These are phyloP conservation scores for Acrocyrtus sp. DNA, from an alignment of 2,888 invertebrate species.

Conservation along the genomic window DNA sequence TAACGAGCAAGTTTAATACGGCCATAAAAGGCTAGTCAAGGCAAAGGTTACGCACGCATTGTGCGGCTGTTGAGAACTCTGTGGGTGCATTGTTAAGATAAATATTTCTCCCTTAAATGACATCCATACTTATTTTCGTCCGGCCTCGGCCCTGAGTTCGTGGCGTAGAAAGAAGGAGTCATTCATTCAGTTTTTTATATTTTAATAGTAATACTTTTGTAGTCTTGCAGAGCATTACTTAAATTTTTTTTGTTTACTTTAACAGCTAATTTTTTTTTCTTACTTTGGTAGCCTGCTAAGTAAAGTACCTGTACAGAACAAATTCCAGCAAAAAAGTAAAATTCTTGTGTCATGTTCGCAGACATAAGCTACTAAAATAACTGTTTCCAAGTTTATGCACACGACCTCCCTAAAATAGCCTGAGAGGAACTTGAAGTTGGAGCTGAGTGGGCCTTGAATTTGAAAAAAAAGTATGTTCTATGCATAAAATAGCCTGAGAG, in stretches of 20 bases:
- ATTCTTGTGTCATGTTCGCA: no score
- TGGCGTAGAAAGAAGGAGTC: slow-evolving; percentile 18
- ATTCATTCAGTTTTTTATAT: no score
- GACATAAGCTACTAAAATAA: no score
- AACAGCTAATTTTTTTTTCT: no score
- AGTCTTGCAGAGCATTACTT: no score
- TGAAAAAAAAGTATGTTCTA: background rate
- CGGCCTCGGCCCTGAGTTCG: slow-evolving; percentile 37
- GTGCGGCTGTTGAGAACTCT: background rate
- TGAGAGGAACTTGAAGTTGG: background rate
- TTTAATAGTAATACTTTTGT: no score
- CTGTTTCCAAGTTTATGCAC: no score
- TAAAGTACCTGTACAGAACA: no score
- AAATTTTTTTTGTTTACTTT: no score
- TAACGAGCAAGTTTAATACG: background rate
- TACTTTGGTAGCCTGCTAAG: no score
- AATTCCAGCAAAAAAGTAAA: background rate
- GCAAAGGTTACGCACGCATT: slow-evolving; percentile 23
- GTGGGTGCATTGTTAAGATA: background rate
- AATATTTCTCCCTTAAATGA: background rate
- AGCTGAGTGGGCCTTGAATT: background rate
- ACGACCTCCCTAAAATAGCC: background rate
- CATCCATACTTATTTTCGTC: background rate
- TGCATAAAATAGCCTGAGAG: background rate
- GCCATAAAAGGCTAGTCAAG: slow-evolving; percentile 4